Base-by-base conservation (phyloP, 2,113 vertebrate species). In the Lophotis ruficrista region DNA sequence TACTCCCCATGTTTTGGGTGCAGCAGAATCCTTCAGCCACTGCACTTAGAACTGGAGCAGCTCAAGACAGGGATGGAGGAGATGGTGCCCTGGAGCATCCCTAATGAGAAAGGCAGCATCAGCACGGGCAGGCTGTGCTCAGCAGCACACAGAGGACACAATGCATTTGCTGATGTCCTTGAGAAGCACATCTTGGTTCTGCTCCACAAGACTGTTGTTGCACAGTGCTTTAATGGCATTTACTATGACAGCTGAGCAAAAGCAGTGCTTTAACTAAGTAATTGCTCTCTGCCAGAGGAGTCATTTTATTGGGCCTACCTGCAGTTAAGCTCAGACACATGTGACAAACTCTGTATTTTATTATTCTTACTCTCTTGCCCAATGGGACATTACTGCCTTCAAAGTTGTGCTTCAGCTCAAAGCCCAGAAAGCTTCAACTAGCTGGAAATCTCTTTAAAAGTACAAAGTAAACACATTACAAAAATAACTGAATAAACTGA, bases 221-320 rank as follows among this genome's bases (percentile, higher is more conserved):
- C 65, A 9, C 19, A 7, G 71, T 73, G 71, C 89, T 92, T 94
- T 94, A 93, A 92, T 93, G 78, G 75, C 66, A 95, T 68, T 84
- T 77, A 47, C 37, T 47, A 8, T 51, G 47, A 72, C 30, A 77
- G 57, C 64, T 72, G 22, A 81, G 64, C 47, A 66, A 84, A 66
- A 77, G 41, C 69, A 50, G 86, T 7, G 17, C 37, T 91, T 94
- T 69, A 57, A 73, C 30, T 56, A 78, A 89, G 57, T 53, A 95
- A 94, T 83, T 95, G 87, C 86, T 97, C 76, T 68, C 86, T 90
- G 51, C 78, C 76, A 91, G 88, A 91, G 45, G 14, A 95, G 24
- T 47, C 53, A 61, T 62, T 47, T 73, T 75, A 77, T 35, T 76
- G 81, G 60, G 43, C 22, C 58, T 82, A 89, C 75, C 64, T 81